Evolutionary conservation across 2,113 vertebrate genomes (phyloP), one percentile per base, ranked within the genome.

Genomic region (Mesitornis unicolor): DNA sequence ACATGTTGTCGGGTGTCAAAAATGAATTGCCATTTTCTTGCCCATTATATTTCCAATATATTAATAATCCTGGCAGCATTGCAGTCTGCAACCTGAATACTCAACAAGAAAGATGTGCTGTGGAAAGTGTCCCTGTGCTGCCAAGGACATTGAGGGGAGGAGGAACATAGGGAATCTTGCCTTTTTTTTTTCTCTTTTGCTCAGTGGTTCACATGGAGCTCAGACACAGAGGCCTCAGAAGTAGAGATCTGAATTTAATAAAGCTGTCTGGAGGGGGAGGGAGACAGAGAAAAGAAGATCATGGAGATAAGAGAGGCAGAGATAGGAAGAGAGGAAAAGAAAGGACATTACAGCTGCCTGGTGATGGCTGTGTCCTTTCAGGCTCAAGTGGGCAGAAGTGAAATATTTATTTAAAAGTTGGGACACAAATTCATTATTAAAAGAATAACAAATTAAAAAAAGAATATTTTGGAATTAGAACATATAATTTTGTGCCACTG

Each of bases 181-280:
- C 6, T 22, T 48, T 47, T 18, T 74, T 51, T 29, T n/a, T 28
- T 26, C 15, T 14, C 38, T 38, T 69, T 24, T 21, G 82, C 53
- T 84, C 48, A 0, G 33, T 57, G 59, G 21, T 65, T 91, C 29
- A 29, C 36, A 22, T 16, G 50, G 91, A 35, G 21, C 68, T 69
- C 60, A 95, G 87, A 69, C 90, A 96, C 59, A 45, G 88, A 74
- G 35, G 61, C 64, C 81, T 97, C 61, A 89, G 77, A 95, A 79
- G 73, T 11, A 78, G n/a, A 80, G 79, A 11, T 54, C 67, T 92
- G 87, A 85, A 97, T 94, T 95, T 96, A 96, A 97, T 96, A 95
- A 95, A 87, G 75, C 48, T 96, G 82, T 86, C 92, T 88, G 63
- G 51, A 85, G 75, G 57, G 50, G 40, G 42, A 75, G 56, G 40